Evolutionary conservation across 2,113 vertebrate species (phyloP), one percentile per base, ranked within the genome.

Genomic region (Glaucomys volans): DNA sequence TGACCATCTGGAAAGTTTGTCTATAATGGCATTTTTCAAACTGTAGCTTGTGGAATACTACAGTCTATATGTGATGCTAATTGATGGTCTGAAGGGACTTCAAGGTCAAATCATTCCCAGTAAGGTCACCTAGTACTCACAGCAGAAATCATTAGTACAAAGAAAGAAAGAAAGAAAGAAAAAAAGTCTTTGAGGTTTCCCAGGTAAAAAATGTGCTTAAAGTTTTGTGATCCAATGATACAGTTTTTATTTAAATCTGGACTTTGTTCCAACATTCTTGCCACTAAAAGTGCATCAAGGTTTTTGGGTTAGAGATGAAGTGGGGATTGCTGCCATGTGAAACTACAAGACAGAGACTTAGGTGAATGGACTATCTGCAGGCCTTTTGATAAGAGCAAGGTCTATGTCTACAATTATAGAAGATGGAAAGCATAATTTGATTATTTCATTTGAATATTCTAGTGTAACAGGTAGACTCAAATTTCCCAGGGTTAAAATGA

Each of bases 71-170:
- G 28, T 76, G 32, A 37, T 89, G 16, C 54, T 91, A 89, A 89
- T 30, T 85, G 66, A 64, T 85, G 87, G 50, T 47, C 35, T 89
- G 50, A 96, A 47, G 66, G 37, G 50, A 54, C 80, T 86, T 76
- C 84, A 89, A 69, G 44, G 72, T 95, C 79, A 94, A 79, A 76
- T 86, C 37, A 71, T 89, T 93, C 88, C 57, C 44, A 79, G 76
- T 13, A 94, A 94, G 20, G 6, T 52, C 59, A 14, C 37, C 24
- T 18, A 42, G 9, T 28, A 79, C 3, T 50, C 62, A 88, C 32
- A 83, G 30, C 32, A 83, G 30, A 88, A 11, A 72, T 94, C 54
- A 89, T 85, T 85, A 89, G 12, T 3, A 30, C 62, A n/a, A 10
- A 79, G 8, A 26, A 57, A 57, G 7, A 52, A 52, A 52, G 52